These are phyloP conservation scores for Furcula furcula DNA, from an alignment of 2,888 invertebrate genomes.

Conservation along the genomic window DNA sequence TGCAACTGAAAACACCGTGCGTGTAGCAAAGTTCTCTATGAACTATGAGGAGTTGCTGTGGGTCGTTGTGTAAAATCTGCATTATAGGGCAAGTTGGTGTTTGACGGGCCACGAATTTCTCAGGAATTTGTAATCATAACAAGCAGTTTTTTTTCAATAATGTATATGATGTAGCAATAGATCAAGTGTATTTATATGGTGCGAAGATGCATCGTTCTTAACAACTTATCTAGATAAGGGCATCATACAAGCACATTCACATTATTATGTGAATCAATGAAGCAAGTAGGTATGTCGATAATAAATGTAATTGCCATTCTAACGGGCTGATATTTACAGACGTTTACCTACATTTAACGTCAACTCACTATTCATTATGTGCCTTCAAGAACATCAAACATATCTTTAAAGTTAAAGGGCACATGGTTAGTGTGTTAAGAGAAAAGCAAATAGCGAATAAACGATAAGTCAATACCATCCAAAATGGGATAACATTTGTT, in stretches of 20 bases:
- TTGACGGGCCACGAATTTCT: no score
- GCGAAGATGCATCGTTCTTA: constrained; percentile 20
- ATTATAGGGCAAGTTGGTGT: no score
- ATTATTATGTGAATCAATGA: constrained; percentile 19
- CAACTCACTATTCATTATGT: constrained; percentile 49
- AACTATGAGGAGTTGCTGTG: no score
- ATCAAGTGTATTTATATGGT: constrained; percentile 20
- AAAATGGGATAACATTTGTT: no score
- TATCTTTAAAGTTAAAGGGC: constrained; percentile 61
- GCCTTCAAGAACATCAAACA: constrained; percentile 55
- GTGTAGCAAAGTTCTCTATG: no score
- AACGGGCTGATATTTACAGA: constrained; percentile 52
- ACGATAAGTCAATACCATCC: no score
- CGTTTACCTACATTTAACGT: constrained; percentile 50
- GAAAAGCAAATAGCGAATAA: constrained; percentile 10
- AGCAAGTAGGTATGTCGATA: constrained; percentile 39
- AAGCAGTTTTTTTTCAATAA: no score
- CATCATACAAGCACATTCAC: constrained; percentile 17
- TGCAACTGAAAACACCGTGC: no score
- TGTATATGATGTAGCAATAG: no score
- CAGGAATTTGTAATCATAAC: no score
- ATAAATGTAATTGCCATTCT: constrained; percentile 46
- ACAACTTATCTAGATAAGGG: constrained; percentile 21
- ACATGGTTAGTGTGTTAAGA: constrained; percentile 27
- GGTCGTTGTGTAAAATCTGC: no score